Percentiles rank a stretch among this genome's conserved stretches.
Evolutionary conservation across 2,113 vertebrate genomes (phyloP).

Genomic region (Progne subis): DNA sequence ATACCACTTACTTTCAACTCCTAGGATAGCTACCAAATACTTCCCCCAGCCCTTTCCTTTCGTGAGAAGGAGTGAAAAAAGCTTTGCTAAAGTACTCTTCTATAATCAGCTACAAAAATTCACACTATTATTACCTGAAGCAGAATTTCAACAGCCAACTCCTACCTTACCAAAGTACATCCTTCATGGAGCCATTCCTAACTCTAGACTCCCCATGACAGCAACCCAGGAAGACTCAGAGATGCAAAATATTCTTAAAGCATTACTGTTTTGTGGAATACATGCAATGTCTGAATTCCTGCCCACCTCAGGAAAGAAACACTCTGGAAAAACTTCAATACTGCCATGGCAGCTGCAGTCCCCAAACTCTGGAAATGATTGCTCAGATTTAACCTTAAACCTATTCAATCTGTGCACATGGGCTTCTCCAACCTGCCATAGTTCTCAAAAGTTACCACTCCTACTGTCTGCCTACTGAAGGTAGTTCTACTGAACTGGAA

Average conservation of each 20-base stretch:
- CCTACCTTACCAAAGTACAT: neutral
- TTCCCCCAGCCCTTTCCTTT: neutral
- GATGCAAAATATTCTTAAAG: neutral
- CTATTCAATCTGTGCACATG: neutral
- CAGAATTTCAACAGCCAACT: neutral
- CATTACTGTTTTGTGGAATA: neutral
- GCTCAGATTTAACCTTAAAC: neutral
- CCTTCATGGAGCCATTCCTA: neutral
- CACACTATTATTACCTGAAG: neutral
- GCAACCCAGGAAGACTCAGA: neutral
- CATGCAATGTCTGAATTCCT: neutral
- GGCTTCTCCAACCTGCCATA: neutral
- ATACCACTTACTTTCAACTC: neutral
- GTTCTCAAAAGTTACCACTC: neutral
- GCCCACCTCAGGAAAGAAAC: neutral
- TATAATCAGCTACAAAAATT: neutral
- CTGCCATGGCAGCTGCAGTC: neutral
- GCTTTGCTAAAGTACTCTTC: neutral
- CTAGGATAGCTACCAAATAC: neutral
- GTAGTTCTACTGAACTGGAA: neutral
- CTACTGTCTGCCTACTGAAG: neutral
- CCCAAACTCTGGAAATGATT: neutral
- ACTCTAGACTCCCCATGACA: neutral
- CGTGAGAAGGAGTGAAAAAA: neutral
- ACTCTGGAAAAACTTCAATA: neutral